Evolutionary conservation across 1,140 invertebrate genomes (phyloP), one percentile per base, ranked within the genome.

Genomic region (Zophobas morio): DNA sequence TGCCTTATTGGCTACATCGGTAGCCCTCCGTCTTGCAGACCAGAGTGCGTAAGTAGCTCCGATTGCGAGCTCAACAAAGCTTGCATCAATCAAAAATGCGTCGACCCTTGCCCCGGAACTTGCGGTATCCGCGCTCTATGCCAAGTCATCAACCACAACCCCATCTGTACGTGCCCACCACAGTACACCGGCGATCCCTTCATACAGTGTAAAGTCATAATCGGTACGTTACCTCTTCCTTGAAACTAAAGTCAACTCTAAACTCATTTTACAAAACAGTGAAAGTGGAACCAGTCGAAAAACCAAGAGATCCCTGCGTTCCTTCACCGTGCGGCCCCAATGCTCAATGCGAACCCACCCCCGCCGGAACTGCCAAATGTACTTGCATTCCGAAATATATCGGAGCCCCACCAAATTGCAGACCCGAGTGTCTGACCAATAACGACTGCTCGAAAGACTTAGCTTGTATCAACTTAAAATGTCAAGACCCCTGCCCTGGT

Each of bases 321-420:
- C 93, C 93, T 1, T 92, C 92, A 5, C 94, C 94, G 0, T 96
- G 94, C 82, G 94, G 94, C 3, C 88, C 92, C 0, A 94, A 95
- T 82, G 91, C 93, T 40, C 85, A 92, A 80, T 96, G 94, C 82
- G 87, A 90, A 71, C 88, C 89, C 32, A 88, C 88, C 3, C 73
- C 80, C 36, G 88, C 89, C 36, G 89, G 88, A 6, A 88, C 88
- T 37, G 88, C 90, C 1, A 87, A 89, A 40, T 94, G 93, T 83
- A 88, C 89, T 1, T 94, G 92, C 81, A 74, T 90, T 1, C 80
- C 86, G 3, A 88, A 88, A 71, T 93, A 91, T 83, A 88, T 90
- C 71, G 92, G 92, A n/a, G 87, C 88, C 32, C 90, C 92, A 0
- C 91, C 92, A 40, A 90, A 91, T 78, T 94, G 92, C 81, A 87